Evolutionary conservation across 1,140 invertebrate genomes (phyloP), one percentile per base, ranked within the genome.

Genomic region (Zaprionus kolodkinae): DNA sequence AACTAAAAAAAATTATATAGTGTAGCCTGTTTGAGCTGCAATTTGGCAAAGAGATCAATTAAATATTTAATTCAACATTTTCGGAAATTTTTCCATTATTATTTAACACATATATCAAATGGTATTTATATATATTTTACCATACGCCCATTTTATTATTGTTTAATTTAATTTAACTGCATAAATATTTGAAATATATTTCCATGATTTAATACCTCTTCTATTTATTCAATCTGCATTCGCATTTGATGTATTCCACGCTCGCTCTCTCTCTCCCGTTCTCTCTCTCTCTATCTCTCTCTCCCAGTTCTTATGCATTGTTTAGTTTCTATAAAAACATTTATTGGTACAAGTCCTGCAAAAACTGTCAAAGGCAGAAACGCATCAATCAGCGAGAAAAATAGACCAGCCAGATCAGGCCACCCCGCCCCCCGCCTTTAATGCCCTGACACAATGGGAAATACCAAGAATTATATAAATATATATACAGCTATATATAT

Each of bases 331-430:
- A 77, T 69, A 61, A 77, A 88, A 75, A 84, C 81, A 88, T 84
- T 87, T 75, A 78, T 78, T 72, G 78, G 69, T 64, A 38, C 59
- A 60, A 55, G 65, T 43, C 56, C 52, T 43, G 48, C 61, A 79
- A 67, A 80, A 87, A 87, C 69, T 80, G 85, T 78, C 84, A 84
- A 80, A 84, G 65, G 68, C 85, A 88, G 73, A 56, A 72, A 72
- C 73, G 71, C 77, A 87, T 87, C 84, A 87, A 87, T 87, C 84
- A 84, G 80, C 78, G 70, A 50, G 52, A 60, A 50, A 52, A 43
- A 38, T 40, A 43, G 27, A 33, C 25, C 77, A 43, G 17, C 2
- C 27, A 30, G 27, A 30, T 30, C 27, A 3, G 3, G 6, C 45
- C 15, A 7, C 13, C 38, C 38, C 13, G 6, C 43, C 3, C 2